phyloP scores from a whole-genome alignment of 2,113 vertebrate species.

The Sceloporus undulatus region DNA sequence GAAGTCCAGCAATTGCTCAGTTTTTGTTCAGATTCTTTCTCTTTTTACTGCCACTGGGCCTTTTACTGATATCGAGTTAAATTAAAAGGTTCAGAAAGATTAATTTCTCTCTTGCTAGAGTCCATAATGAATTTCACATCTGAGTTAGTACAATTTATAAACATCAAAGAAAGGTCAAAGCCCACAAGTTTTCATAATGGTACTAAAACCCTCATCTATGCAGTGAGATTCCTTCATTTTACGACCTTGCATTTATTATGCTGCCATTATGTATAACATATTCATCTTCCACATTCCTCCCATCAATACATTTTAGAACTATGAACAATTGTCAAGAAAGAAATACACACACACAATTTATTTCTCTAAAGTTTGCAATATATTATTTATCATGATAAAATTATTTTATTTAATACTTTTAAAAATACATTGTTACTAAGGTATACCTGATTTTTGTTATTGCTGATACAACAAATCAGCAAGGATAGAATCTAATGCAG shows the following conservation, averaged over 20 bases:
- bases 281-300: conserved; percentile 34
- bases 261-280: conserved; percentile 23
- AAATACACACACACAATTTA: background rate
- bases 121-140: conserved; percentile 52
- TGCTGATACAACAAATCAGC: background rate
- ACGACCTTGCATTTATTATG: conserved; percentile 34
- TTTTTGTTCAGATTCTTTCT: background rate
- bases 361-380: background rate
- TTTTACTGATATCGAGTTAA: conserved; percentile 44
- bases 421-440: no score
- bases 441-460: no score
- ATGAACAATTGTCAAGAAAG: background rate
- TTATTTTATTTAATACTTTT: no score
- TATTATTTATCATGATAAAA: no score
- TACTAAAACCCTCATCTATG: conserved; percentile 24
- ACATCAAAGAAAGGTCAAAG: conserved; percentile 60
- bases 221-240: conserved; percentile 16
- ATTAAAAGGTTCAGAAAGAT: conserved; percentile 52
- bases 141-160: conserved; percentile 42
- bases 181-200: conserved; percentile 33
- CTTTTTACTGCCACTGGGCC: conserved; percentile 10
- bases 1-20: conserved; percentile 10
- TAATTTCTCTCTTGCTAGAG: conserved; percentile 44
- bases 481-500: background rate
- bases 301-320: conserved; percentile 13